phyloP scores from a whole-genome alignment of 2,888 invertebrate species.

The Prosapia bicincta region DNA sequence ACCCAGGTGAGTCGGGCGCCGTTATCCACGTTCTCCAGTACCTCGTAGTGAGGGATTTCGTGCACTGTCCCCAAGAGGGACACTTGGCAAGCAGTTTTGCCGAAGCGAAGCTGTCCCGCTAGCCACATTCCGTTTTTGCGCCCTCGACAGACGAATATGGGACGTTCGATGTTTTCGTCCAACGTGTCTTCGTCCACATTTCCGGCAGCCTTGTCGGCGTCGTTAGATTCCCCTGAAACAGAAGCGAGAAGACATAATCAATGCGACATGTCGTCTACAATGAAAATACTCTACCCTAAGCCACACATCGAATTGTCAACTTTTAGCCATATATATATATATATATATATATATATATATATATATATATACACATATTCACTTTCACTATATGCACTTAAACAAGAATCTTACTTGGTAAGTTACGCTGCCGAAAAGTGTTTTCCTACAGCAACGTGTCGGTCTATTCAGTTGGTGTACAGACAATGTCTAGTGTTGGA shows the following conservation, averaged over 20 bases:
- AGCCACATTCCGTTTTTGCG: conserved; percentile 68
- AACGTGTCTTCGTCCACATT: conserved; percentile 35
- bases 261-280: no score
- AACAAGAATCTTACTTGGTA: no score
- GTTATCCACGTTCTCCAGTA: conserved; percentile 72
- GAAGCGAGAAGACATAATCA: background rate
- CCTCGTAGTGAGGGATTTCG: conserved; percentile 55
- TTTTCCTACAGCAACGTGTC: no score
- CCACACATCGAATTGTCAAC: no score
- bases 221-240: background rate
- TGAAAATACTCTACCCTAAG: no score
- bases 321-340: no score
- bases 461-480: no score
- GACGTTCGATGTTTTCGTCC: conserved; percentile 28
- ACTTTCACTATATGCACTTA: no score
- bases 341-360: no score
- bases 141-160: conserved; percentile 71
- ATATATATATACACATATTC: no score
- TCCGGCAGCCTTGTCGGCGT: conserved; percentile 14
- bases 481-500: no score
- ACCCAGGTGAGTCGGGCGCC: conserved; percentile 74
- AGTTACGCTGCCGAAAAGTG: no score
- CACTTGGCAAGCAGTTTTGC: conserved; percentile 44
- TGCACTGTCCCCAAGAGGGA: conserved; percentile 38
- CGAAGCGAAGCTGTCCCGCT: conserved; percentile 62